Evolutionary conservation across 1,140 invertebrate species (phyloP).

Genomic region (Macrosteles quadrilineatus): DNA sequence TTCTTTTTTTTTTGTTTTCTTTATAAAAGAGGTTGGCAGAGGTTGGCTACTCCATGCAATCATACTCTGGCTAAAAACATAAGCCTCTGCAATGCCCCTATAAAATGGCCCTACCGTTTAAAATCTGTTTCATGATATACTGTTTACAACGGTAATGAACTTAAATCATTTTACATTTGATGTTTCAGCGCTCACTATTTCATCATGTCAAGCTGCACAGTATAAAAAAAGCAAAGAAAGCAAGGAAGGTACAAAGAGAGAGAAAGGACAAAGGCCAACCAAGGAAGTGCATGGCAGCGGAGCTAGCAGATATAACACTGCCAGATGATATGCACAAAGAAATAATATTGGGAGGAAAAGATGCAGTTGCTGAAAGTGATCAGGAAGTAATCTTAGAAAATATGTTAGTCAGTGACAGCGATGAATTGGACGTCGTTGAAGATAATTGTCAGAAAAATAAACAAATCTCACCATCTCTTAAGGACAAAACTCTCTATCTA

Average conservation of each 20-base stretch:
- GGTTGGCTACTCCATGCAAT: no score
- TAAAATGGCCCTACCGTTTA: no score
- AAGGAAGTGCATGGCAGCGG: neutral
- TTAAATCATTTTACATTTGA: neutral
- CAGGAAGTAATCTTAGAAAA: neutral
- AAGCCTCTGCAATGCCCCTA: no score
- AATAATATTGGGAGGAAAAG: neutral
- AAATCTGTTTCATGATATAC: no score
- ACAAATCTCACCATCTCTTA: neutral
- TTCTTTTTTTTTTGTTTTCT: no score
- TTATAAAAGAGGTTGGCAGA: no score
- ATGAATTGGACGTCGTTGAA: neutral
- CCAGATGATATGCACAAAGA: neutral
- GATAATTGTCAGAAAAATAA: neutral
- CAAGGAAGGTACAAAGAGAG: neutral
- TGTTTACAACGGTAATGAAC: no score
- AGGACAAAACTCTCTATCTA: neutral
- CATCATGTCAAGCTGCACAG: neutral
- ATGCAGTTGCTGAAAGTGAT: neutral
- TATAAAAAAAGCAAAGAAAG: neutral
- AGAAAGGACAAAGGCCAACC: slow-evolving; percentile 1
- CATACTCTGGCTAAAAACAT: no score
- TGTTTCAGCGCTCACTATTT: neutral
- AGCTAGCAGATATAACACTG: neutral
- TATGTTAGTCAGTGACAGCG: neutral